Evolutionary conservation across 2,888 invertebrate genomes (phyloP), one percentile per base, ranked within the genome.

Genomic region (Sicus ferrugineus): DNA sequence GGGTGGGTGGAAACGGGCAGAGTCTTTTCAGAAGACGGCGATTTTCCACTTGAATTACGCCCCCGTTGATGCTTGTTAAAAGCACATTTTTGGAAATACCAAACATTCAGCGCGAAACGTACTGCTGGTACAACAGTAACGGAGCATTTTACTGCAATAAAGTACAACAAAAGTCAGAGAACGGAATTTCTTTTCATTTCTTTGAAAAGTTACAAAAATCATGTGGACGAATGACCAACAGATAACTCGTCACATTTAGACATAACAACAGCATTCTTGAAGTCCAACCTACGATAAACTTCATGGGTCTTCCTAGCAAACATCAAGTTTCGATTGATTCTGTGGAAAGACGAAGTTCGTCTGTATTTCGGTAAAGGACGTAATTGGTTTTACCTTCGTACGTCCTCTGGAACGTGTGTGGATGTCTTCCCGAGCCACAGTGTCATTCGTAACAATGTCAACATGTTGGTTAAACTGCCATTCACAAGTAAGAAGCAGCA

Each of bases 11-110:
- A 16, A n/a, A n/a, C 19, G n/a, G 42, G 46, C 46, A 38, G 46
- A 16, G 23, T 46, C 16, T 23, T 50, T 31, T 34, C 34, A 28
- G 7, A 64, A 34, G 50, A 50, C 58, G 77, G 76, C 80, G 81
- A 80, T 80, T 80, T 81, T 81, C 79, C 76, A 80, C 81, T 78
- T 80, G 80, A 80, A 80, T 80, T 81, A 81, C 79, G 75, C 75
- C 75, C 77, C 75, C 74, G 80, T 81, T 80, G 80, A 80, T 79
- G 80, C 80, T 81, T 81, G 75, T 75, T 76, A 77, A 78, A 75
- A 71, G 67, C 16, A 42, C 14, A 42, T 42, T 42, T 14, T n/a
- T 42, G n/a, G 3, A 42, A 42, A 9, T n/a, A 42, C 14, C 14
- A 4, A 42, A 42, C 16, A n/a, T n/a, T n/a, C n/a, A n/a, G n/a